Evolutionary conservation across 2,888 invertebrate species (phyloP).

Genomic region (Clostera curtula): DNA sequence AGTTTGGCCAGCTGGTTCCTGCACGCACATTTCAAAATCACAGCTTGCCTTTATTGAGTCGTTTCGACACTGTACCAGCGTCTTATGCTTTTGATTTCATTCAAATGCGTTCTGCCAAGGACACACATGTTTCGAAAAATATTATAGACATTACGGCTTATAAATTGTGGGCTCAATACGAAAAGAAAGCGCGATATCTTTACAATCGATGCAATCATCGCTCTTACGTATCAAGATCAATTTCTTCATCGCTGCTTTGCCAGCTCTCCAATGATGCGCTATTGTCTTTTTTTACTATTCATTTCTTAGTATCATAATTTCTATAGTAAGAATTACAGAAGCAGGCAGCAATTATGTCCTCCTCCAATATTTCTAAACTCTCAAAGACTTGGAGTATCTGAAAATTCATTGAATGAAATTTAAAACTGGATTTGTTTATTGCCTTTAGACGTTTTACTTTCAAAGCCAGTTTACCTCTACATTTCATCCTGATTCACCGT

Average conservation of each 20-base stretch:
- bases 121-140: constrained; percentile 21
- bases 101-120: constrained; percentile 14
- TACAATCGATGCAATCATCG: constrained; percentile 35
- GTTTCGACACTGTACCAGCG: constrained; percentile 22
- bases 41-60: constrained; percentile 20
- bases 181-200: constrained; percentile 39
- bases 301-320: constrained; percentile 34
- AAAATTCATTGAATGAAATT: too few relatives aligned
- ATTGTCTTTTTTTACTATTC: constrained; percentile 40
- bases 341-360: constrained; percentile 14
- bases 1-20: constrained; percentile 54
- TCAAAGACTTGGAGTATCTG: too few relatives aligned
- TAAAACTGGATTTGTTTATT: too few relatives aligned
- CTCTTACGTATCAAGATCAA: constrained; percentile 40
- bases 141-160: constrained; percentile 10
- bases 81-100: constrained; percentile 17
- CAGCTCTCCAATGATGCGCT: constrained; percentile 28
- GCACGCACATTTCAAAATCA: constrained; percentile 31
- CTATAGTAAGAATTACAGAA: constrained; percentile 25
- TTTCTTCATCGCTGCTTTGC: constrained; percentile 31
- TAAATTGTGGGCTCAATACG: constrained; percentile 23
- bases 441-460: too few relatives aligned
- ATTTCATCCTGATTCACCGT: constrained; percentile 42
- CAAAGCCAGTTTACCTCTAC: constrained; percentile 8
- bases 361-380: constrained; percentile 18